Evolutionary conservation across 2,888 invertebrate species (phyloP).

Genomic region (Acrobeloides nanus): DNA sequence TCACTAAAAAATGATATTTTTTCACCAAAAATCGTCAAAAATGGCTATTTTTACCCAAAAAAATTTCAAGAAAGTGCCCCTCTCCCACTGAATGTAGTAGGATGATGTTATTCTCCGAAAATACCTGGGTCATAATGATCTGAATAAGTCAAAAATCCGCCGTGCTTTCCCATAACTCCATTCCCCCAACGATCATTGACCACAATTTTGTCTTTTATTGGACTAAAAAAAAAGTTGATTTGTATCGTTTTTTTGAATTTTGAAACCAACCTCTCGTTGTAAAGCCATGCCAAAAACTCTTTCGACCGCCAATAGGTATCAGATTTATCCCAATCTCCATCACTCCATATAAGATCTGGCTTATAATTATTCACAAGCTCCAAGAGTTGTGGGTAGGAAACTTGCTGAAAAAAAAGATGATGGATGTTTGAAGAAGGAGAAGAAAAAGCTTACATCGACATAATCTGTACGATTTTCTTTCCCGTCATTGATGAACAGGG

Average conservation of each 20-base stretch:
- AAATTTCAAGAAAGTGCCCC: no score
- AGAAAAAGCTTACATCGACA: not conserved
- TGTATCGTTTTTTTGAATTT: no score
- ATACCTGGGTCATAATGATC: constrained; percentile 70
- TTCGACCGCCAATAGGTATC: constrained; percentile 71
- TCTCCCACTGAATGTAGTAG: no score
- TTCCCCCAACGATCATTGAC: constrained; percentile 89
- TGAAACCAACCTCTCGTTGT: constrained; percentile 69
- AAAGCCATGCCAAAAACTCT: constrained; percentile 81
- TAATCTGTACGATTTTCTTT: constrained; percentile 20
- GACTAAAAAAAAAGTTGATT: no score
- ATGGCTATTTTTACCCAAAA: no score
- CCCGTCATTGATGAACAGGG: constrained; percentile 32
- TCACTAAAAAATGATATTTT: no score
- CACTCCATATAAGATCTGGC: constrained; percentile 75
- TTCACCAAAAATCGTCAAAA: no score
- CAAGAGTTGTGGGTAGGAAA: constrained; percentile 43
- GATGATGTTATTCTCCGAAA: no score
- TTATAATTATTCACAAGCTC: constrained; percentile 56
- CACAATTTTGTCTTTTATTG: constrained; percentile 74
- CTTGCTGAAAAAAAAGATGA: no score
- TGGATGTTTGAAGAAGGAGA: no score
- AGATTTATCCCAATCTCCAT: constrained; percentile 79
- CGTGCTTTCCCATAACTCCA: constrained; percentile 73
- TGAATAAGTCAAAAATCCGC: constrained; percentile 75